Conservation (phyloP, 2,888 invertebrate species). For the Flexamia atlantica region DNA sequence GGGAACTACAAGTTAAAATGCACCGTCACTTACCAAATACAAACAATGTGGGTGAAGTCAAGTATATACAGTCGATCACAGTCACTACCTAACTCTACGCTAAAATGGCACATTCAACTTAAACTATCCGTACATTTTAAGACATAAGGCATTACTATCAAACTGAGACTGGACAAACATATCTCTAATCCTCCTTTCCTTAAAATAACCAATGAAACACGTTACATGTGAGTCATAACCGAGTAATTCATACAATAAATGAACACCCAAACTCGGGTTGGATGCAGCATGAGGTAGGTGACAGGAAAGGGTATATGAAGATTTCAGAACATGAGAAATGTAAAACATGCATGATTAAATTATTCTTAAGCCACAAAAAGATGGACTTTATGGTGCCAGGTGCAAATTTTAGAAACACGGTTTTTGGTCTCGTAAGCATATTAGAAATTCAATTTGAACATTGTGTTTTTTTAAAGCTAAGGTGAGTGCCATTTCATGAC, state of each 20-base stretch:
- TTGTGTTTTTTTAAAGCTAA: not conserved
- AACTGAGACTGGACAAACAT: slow-evolving; percentile 39
- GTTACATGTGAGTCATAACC: slow-evolving; percentile 1
- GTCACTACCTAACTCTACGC: slow-evolving; percentile 43
- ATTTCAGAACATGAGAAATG: not conserved
- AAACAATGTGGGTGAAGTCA: slow-evolving; percentile 44
- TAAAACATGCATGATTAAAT: slow-evolving; percentile 1
- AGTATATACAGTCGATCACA: slow-evolving; percentile 55
- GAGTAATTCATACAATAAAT: not conserved
- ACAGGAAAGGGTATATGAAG: slow-evolving; percentile 8
- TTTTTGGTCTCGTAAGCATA: slow-evolving; percentile 36
- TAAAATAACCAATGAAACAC: slow-evolving; percentile 33
- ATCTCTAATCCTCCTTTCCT: slow-evolving; percentile 23
- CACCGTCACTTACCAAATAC: slow-evolving; percentile 45
- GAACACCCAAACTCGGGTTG: not conserved
- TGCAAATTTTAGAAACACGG: slow-evolving; percentile 37
- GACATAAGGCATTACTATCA: slow-evolving; percentile 45
- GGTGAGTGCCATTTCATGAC: not conserved
- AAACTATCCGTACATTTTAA: slow-evolving; percentile 46
- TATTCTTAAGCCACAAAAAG: slow-evolving; percentile 8
- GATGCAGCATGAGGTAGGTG: slow-evolving; percentile 24
- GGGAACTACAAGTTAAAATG: slow-evolving; percentile 43
- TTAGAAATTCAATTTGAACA: slow-evolving; percentile 32
- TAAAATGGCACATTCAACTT: slow-evolving; percentile 53
- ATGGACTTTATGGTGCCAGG: not conserved